Conservation (phyloP, 2,113 vertebrate species). For the Apteryx owenii region DNA sequence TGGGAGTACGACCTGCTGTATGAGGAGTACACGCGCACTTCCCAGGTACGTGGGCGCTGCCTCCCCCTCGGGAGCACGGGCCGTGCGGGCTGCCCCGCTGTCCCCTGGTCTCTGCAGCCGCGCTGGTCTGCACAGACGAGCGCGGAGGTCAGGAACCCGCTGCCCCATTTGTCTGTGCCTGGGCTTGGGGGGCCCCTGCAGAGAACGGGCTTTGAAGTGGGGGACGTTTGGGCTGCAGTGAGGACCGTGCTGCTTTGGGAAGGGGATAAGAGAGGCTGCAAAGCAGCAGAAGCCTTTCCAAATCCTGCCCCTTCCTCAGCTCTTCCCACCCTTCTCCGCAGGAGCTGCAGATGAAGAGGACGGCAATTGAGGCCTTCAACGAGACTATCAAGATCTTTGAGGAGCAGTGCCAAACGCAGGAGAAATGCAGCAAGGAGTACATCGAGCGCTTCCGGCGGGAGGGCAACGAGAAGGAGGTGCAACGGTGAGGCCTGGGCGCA, state of each 20-base stretch:
- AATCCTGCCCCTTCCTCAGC: background rate
- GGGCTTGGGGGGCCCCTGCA: background rate
- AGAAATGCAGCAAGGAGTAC: constrained; percentile 85
- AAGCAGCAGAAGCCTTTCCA: background rate
- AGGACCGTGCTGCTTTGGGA: background rate
- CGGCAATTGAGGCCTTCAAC: constrained; percentile 84
- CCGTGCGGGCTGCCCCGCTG: fast-evolving
- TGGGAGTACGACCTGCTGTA: constrained; percentile 84
- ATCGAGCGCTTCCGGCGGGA: constrained; percentile 83
- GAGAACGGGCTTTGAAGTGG: background rate
- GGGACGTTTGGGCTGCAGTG: background rate
- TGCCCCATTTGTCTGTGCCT: background rate
- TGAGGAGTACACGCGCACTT: constrained; percentile 83
- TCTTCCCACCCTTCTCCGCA: background rate
- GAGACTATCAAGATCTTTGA: constrained; percentile 89
- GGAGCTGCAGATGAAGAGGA: constrained; percentile 88
- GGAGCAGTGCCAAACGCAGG: constrained; percentile 84
- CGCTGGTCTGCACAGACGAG: fast-evolving
- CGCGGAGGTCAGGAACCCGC: fast-evolving
- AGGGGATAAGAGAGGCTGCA: background rate
- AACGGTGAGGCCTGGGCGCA: constrained; percentile 66
- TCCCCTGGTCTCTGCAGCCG: fast-evolving
- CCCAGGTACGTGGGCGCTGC: constrained; percentile 71
- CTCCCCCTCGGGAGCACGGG: background rate
- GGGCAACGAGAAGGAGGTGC: constrained; percentile 85